Base-by-base conservation (phyloP, 2,888 invertebrate genomes). In the Spodoptera picta region DNA sequence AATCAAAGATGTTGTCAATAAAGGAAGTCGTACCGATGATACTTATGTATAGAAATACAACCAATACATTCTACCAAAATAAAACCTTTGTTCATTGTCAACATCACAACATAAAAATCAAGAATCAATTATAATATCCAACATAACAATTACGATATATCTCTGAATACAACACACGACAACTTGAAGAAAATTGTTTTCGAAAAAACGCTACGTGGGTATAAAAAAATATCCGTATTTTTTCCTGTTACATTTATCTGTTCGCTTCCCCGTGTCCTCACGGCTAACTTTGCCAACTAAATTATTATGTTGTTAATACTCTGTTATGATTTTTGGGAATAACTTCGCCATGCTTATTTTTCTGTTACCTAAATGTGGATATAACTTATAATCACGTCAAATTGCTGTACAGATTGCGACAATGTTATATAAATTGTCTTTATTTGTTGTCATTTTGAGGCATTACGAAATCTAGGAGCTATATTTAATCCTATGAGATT, bases 271-370 rank as follows among this genome's bases (percentile, higher is more conserved):
- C 54, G 36, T n/a, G 9, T 51, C 47, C 45, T 47, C 19, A 47
- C 31, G 46, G 42, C 69, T 19, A 58, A 69, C 53, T 69, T 68
- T 63, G 49, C 46, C 31, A 44, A 58, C 31, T 31, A 44, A 64
- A 69, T 69, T 63, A 51, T 63, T 50, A 10, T 54, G 31, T 54
- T 57, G 23, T 44, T 63, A 50, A 46, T 57, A 59, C 45, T 14
- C 24, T 56, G 31, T 54, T 57, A 41, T 51, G 41, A 51, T 44
- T 52, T 59, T 70, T 59, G 36, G 43, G 14, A 9, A 6, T 2
- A 61, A 54, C 23, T 60, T 67, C 31, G 3, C 9, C 23, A 42
- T 47, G 10, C 12, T 10, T 31, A 50, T 24, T 52, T 23, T 9
- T 42, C 36, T 12, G 50, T 50, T 14, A 19, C 9, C 6, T 36